Evolutionary conservation across 2,888 invertebrate genomes (phyloP), one percentile per base, ranked within the genome.

Genomic region (Diogma glabrata): DNA sequence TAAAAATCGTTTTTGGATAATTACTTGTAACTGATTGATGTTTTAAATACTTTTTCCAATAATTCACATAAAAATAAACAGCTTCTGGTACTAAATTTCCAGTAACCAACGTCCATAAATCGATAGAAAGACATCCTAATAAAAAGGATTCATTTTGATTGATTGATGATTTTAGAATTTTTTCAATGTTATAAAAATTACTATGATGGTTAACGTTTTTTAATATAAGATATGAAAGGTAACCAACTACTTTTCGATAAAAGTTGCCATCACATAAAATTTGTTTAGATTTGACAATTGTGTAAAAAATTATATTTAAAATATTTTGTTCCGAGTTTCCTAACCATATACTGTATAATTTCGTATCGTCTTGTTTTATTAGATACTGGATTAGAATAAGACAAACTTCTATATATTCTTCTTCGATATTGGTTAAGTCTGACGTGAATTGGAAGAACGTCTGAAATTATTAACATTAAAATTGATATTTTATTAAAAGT

Each of bases 91-190:
- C 7, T 14, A 43, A 22, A 43, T 43, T 43, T 4, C 43, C 43
- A 7, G 23, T 8, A 8, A 43, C 22, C 22, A 43, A 6, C 7
- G 43, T 43, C 43, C 43, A 43, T 5, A 43, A 12, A 43, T 43
- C 43, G 22, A 43, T 12, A 14, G 43, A 20, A 14, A 43, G 22
- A 1, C 7, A 22, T n/a, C 43, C 43, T 14, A 43, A 14, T 3
- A 43, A 14, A 43, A 43, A 43, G 22, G 43, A 43, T 14, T 43
- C 14, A 22, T 43, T 43, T 43, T 43, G 43, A 22, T 22, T n/a
- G 43, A 43, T n/a, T 43, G 23, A 16, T 7, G 20, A 9, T 14
- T 22, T 23, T 43, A 43, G 23, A 22, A 43, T 22, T 12, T 14
- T 43, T 43, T 43, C 43, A 43, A 43, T 22, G 20, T 43, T 20